phyloP scores from a whole-genome alignment of 2,113 vertebrate species.

The Xenopus borealis region DNA sequence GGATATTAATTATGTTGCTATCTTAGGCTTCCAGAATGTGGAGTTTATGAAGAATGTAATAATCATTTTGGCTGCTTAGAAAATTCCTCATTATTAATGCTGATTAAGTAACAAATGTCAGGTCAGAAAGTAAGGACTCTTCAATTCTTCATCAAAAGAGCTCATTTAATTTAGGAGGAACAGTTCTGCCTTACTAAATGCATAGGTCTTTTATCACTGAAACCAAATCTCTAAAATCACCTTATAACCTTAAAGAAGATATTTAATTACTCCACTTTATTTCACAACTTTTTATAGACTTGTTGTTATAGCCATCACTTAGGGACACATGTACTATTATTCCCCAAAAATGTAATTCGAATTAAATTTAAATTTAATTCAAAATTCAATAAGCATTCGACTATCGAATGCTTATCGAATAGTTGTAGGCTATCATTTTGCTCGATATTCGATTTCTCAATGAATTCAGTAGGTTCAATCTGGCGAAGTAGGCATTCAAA shows the following conservation, averaged over 20 bases:
- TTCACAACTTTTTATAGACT: neutral
- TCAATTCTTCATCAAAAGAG: conserved; percentile 36
- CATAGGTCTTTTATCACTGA: conserved; percentile 24
- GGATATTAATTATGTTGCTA: conserved; percentile 55
- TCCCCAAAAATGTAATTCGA: too few relatives aligned
- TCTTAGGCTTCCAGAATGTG: conserved; percentile 56
- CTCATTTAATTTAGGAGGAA: conserved; percentile 46
- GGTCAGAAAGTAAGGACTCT: conserved; percentile 50
- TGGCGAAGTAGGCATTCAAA: too few relatives aligned
- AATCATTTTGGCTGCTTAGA: conserved; percentile 51
- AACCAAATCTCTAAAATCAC: neutral
- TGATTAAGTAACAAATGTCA: conserved; percentile 52
- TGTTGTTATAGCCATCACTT: neutral
- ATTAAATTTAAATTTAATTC: too few relatives aligned
- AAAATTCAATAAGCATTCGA: too few relatives aligned
- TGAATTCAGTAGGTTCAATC: too few relatives aligned
- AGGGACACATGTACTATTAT: neutral
- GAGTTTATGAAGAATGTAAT: conserved; percentile 51
- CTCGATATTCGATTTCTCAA: too few relatives aligned
- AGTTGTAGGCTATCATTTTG: too few relatives aligned
- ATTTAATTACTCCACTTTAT: neutral
- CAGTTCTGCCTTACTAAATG: conserved; percentile 23
- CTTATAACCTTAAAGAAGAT: neutral
- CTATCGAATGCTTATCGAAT: too few relatives aligned
- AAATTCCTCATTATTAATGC: conserved; percentile 53